A percentile compares a stretch with the other conserved stretches of the same genome.
phyloP scores from a whole-genome alignment of 2,888 invertebrate genomes.

The Laspeyria flexula region DNA sequence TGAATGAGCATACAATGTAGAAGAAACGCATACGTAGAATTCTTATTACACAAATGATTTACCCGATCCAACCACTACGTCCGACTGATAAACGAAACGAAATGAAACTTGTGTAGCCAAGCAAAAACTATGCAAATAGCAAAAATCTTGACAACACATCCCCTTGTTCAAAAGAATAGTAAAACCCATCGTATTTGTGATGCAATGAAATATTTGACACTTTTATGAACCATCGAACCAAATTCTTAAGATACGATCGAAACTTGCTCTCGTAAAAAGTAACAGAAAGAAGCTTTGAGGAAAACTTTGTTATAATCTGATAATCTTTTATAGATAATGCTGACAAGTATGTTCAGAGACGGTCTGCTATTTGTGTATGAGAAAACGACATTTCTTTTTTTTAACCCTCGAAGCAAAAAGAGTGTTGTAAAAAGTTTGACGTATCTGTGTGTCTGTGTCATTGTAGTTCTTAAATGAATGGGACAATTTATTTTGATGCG shows the following conservation, averaged over 20 bases:
- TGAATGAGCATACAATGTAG: no score
- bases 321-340: no score
- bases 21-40: no score
- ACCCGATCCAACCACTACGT: background rate
- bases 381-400: no score
- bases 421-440: no score
- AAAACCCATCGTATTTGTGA: background rate
- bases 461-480: no score
- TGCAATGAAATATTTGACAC: background rate
- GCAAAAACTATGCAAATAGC: background rate
- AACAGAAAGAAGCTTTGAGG: background rate
- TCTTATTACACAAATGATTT: background rate
- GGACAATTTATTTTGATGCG: no score
- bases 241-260: background rate
- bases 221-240: background rate
- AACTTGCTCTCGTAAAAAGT: background rate
- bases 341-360: no score
- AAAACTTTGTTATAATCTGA: background rate
- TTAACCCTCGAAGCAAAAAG: no score
- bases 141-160: background rate
- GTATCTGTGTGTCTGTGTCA: no score
- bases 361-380: no score
- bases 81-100: background rate
- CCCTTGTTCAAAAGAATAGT: background rate
- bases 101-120: background rate